phyloP scores from a whole-genome alignment of 2,888 invertebrate genomes.

The Pandemis corylana region DNA sequence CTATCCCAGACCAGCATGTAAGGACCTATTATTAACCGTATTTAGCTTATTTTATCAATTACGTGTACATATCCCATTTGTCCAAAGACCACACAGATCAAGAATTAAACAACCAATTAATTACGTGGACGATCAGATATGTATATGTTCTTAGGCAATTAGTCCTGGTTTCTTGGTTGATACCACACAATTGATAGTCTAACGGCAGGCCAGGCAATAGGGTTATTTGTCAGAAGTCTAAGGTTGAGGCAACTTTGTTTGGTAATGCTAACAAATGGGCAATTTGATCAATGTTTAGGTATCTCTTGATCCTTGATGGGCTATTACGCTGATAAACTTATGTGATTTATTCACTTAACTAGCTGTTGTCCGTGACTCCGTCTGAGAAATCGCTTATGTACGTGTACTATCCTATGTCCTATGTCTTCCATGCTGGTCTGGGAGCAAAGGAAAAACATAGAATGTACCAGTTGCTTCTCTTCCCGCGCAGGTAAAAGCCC shows the following conservation, averaged over 20 bases:
- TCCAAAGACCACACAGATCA: slow-evolving; percentile 69
- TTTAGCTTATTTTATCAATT: background rate
- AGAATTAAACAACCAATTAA: slow-evolving; percentile 78
- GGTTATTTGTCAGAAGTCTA: slow-evolving; percentile 36
- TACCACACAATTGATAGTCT: slow-evolving; percentile 42
- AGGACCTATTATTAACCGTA: background rate
- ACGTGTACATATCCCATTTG: slow-evolving; percentile 33
- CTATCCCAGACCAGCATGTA: too few species aligned
- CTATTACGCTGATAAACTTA: too few species aligned
- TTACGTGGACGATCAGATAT: slow-evolving; percentile 66
- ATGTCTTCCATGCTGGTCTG: too few species aligned
- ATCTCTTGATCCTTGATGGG: background rate
- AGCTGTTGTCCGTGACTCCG: too few species aligned
- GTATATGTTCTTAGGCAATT: slow-evolving; percentile 64
- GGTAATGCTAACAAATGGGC: slow-evolving; percentile 23
- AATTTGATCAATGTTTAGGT: background rate
- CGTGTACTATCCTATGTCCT: too few species aligned
- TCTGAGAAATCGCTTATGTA: too few species aligned
- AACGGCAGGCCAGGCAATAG: slow-evolving; percentile 32
- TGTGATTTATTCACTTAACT: too few species aligned
- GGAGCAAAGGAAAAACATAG: too few species aligned
- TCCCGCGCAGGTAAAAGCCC: too few species aligned
- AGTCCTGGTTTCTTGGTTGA: slow-evolving; percentile 53
- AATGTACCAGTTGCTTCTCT: too few species aligned
- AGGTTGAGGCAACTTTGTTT: slow-evolving; percentile 37